Base-by-base conservation (phyloP, 2,113 vertebrate species). In the Naja naja region DNA sequence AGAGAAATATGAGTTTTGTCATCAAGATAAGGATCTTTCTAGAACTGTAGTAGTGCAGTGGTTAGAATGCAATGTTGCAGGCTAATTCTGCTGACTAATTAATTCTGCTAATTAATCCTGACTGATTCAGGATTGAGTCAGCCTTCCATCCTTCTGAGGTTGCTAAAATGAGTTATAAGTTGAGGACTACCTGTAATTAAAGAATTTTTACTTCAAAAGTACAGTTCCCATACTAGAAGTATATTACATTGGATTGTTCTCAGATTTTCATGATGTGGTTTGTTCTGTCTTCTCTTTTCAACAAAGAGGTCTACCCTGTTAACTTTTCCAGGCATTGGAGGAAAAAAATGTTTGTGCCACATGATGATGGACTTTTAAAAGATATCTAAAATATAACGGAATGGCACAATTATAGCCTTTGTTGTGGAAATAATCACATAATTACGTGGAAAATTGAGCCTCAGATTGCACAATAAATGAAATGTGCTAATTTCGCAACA, bases 401-500 rank as follows among this genome's bases (percentile, higher is more conserved):
- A 93, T 92, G 88, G 91, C 60, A 94, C 95, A 95, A 96, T 97
- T 97, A 97, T 93, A 94, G 88, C 58, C 90, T 96, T 91, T 94
- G 92, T 95, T 96, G 94, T 96, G 90, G 90, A 93, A 93, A 95
- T 91, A 93, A 90, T 94, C 89, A 93, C 93, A 94, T 95, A 95
- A 94, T 95, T 96, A 94, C 93, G 90, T 93, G 95, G 90, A 93
- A 94, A 93, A 97, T 93, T 94, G 96, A 96, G 95, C 94, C 95
- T 96, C 93, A 97, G 94, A 95, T 96, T 95, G 49, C 88, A 95
- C 53, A 81, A 94, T 93, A 96, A 92, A 95, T 94, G 0, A 0
- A 95, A 93, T 93, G 96, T 93, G 47, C 92, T 89, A 92, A 96
- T 93, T 93, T 96, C 92, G 95, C 94, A 97, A 12, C 27, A 87